These are phyloP conservation scores for Apodemia hepburni DNA, from an alignment of 2,888 invertebrate species.

Conservation along the genomic window DNA sequence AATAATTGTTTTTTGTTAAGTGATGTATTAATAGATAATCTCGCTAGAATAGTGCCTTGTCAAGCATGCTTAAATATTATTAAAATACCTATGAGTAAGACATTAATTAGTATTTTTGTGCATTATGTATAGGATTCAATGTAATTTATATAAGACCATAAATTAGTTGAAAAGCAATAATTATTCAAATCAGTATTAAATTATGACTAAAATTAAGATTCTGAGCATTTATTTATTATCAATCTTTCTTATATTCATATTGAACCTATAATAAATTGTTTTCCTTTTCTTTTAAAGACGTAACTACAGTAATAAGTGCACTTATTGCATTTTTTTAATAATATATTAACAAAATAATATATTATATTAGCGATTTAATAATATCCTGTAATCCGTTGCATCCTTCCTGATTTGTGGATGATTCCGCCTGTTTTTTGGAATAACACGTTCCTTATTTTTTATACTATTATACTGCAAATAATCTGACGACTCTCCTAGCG, in stretches of 20 bases:
- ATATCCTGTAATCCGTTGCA: too few relatives aligned
- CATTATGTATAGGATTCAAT: conserved; percentile 48
- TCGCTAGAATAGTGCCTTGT: conserved; percentile 79
- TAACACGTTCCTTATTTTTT: too few relatives aligned
- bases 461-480: too few relatives aligned
- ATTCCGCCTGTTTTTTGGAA: too few relatives aligned
- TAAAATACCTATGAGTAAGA: conserved; percentile 46
- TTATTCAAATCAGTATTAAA: conserved; percentile 63
- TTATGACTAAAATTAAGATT: conserved; percentile 14
- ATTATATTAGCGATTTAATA: too few relatives aligned
- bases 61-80: conserved; percentile 71
- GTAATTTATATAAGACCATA: conserved; percentile 27
- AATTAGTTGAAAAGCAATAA: conserved; percentile 30
- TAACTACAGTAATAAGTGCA: not conserved
- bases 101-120: conserved; percentile 66
- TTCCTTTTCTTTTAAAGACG: not conserved
- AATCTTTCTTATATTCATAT: not conserved
- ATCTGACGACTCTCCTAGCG: too few relatives aligned
- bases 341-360: too few relatives aligned
- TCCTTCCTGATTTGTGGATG: too few relatives aligned
- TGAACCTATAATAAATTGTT: not conserved
- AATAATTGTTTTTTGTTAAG: conserved; percentile 48
- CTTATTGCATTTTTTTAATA: too few relatives aligned
- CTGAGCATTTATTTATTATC: not conserved
- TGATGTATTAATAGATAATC: conserved; percentile 50